Evolutionary conservation across 2,888 invertebrate species (phyloP), one percentile per base, ranked within the genome.

Genomic region (Hydrotaea diabolus): DNA sequence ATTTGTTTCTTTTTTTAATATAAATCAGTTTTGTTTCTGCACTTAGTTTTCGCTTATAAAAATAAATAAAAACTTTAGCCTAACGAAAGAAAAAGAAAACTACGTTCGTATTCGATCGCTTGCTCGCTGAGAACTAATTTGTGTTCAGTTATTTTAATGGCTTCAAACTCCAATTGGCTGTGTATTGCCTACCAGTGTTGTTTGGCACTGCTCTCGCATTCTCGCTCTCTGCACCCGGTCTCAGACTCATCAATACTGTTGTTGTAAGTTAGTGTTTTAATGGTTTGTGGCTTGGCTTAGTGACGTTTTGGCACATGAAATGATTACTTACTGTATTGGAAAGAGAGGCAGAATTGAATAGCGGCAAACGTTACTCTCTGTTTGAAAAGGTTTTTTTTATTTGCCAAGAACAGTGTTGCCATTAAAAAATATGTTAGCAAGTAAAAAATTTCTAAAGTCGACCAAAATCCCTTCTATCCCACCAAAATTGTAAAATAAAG

Each of bases 101-200:
- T 43, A 77, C 85, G 80, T 81, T 85, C 87, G 85, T 72, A 74
- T 77, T 86, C 85, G 86, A 83, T 86, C 86, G 86, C 69, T 77
- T 76, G 86, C 80, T 86, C 86, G 80, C 80, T 85, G 82, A 83
- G 80, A 87, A 87, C 87, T 87, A 82, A 82, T 74, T 78, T 81
- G 72, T 77, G 36, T 77, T 83, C 69, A 77, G 80, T 66, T 74
- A 83, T 71, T 69, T 77, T 59, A 71, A 71, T 71, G 77, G 21
- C 26, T 23, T 69, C 69, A 81, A 84, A 84, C 84, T 84, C 78
- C 84, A 84, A 76, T 84, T 78, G 75, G 57, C 78, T 59, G 59
- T 57, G 26, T 55, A 66, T 83, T 80, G 76, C 76, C 66, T 49
- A 66, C 36, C 49, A 15, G 1, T 49, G n/a, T 49, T 49, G 17